Evolutionary conservation across 30 jellyfish, hydroid and myxozoan genomes (phyloP).

Genomic region (Phacellophora camtschatica): DNA sequence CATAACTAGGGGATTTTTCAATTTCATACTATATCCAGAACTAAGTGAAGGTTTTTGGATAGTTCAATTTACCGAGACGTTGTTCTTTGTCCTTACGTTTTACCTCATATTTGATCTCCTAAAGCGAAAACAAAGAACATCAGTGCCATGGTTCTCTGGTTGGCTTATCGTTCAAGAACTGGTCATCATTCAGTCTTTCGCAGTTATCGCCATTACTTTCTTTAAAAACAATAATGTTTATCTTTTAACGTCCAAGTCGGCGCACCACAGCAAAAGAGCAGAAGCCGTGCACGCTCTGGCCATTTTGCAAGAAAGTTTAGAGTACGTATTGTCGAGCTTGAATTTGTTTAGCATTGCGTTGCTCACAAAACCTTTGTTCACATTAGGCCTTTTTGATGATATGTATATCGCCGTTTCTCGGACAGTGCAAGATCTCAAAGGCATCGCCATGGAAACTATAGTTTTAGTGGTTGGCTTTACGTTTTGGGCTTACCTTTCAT

Average conservation of each 20-base stretch:
- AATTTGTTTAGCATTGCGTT: conserved; percentile 10
- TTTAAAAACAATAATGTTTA: background rate
- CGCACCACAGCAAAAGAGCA: background rate
- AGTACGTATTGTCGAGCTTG: conserved; percentile 1
- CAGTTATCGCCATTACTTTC: background rate
- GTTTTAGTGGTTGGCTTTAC: conserved; percentile 24
- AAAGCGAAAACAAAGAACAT: conserved; percentile 22
- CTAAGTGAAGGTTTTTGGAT: background rate
- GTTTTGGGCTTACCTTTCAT: conserved; percentile 64
- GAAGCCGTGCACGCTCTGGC: background rate
- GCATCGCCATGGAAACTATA: conserved; percentile 41
- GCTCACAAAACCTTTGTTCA: conserved; percentile 42
- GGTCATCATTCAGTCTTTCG: conserved; percentile 22
- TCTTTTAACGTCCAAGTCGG: background rate
- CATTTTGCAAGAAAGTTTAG: background rate
- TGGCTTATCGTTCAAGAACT: conserved; percentile 30
- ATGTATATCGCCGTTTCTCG: conserved; percentile 42
- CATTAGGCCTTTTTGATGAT: conserved; percentile 61
- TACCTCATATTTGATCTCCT: conserved; percentile 38
- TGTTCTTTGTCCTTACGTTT: conserved; percentile 15
- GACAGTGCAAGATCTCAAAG: conserved; percentile 35
- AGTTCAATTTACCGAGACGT: conserved; percentile 5
- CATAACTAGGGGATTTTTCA: conserved; percentile 5
- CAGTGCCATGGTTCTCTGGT: conserved; percentile 45
- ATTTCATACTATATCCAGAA: conserved; percentile 18